These are phyloP conservation scores for Hydroisotoma schaefferi DNA, from an alignment of 2,888 invertebrate genomes.

Conservation along the genomic window DNA sequence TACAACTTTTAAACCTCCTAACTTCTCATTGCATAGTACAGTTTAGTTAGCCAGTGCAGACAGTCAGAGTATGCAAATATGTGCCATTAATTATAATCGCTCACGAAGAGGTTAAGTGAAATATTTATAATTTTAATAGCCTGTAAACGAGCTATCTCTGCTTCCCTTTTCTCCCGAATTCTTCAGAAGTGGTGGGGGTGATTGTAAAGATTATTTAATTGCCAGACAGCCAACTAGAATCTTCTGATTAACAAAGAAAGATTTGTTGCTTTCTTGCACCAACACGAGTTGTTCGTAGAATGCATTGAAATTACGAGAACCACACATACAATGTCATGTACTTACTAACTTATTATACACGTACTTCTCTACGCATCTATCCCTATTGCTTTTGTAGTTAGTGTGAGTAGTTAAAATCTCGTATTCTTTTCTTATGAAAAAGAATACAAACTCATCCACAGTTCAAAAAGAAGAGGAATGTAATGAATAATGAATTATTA, in stretches of 20 bases:
- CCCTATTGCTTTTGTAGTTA: too few relatives aligned
- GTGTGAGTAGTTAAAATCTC: too few relatives aligned
- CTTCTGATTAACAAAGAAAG: conserved; percentile 34
- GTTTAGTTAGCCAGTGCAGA: not conserved
- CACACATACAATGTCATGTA: too few relatives aligned
- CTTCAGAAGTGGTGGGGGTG: conserved; percentile 15
- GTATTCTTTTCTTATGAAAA: too few relatives aligned
- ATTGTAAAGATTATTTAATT: conserved; percentile 41
- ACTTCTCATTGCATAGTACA: not conserved
- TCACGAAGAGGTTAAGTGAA: conserved; percentile 10
- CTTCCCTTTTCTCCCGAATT: too few relatives aligned
- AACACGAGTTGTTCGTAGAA: too few relatives aligned
- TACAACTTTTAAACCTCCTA: not conserved
- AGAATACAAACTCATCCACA: too few relatives aligned
- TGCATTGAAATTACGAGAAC: too few relatives aligned
- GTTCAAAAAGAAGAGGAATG: too few relatives aligned
- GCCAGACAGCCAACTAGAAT: conserved; percentile 28
- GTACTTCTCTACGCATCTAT: too few relatives aligned
- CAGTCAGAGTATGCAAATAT: conserved; percentile 7
- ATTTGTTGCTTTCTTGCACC: conserved; percentile 14
- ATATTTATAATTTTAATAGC: conserved; percentile 13
- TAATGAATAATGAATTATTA: conserved; percentile 25
- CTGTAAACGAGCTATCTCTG: conserved; percentile 7
- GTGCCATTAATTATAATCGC: conserved; percentile 11
- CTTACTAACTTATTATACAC: too few relatives aligned